These are phyloP conservation scores for Bibio marci DNA, from an alignment of 2,888 invertebrate species.

Conservation along the genomic window DNA sequence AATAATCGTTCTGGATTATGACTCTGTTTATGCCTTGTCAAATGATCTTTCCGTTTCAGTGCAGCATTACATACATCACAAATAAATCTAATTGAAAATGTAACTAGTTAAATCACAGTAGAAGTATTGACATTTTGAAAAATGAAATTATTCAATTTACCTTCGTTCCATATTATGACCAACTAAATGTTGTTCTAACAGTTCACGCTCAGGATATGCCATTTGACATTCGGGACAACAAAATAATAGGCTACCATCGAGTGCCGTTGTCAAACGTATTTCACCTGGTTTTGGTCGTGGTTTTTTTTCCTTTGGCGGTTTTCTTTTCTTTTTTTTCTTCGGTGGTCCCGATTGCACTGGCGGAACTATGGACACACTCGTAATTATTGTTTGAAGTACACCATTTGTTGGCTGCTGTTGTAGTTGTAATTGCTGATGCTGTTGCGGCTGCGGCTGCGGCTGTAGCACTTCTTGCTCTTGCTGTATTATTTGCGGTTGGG, in stretches of 20 bases:
- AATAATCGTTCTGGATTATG: constrained; percentile 79
- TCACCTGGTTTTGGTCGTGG: constrained; percentile 68
- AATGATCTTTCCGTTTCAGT: constrained; percentile 69
- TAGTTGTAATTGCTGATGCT: constrained; percentile 7
- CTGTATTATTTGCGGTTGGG: constrained; percentile 11
- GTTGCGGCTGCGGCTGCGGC: not conserved
- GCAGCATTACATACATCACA: constrained; percentile 84
- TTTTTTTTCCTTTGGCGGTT: constrained; percentile 43
- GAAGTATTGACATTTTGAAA: not conserved
- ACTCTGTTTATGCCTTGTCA: constrained; percentile 74
- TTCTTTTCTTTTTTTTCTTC: constrained; percentile 4
- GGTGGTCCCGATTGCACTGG: not conserved
- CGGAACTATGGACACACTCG: constrained; percentile 48
- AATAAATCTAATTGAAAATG: constrained; percentile 38
- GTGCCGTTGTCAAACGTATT: constrained; percentile 59
- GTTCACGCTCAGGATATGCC: constrained; percentile 70
- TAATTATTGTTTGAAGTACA: constrained; percentile 60
- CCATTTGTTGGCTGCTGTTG: constrained; percentile 19
- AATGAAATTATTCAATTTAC: not conserved
- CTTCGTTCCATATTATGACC: constrained; percentile 67
- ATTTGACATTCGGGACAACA: constrained; percentile 81
- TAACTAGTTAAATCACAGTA: not conserved
- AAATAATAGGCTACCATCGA: constrained; percentile 67
- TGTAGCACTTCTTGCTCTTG: constrained; percentile 8
- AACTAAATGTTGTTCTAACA: constrained; percentile 65